Percentiles rank a stretch among this genome's conserved stretches.
Conservation (phyloP, 2,113 vertebrate species). For the Nestor notabilis region DNA sequence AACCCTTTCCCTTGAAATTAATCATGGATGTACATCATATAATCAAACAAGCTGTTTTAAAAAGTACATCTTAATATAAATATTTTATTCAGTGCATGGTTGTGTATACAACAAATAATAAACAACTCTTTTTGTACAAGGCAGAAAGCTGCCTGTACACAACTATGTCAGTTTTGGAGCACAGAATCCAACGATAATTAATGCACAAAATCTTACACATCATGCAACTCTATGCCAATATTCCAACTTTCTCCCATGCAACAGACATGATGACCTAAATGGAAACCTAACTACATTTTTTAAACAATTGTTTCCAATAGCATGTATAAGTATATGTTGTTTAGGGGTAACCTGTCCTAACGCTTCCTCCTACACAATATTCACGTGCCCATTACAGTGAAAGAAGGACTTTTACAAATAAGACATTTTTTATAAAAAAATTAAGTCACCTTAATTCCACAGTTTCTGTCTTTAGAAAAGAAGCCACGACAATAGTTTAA, state of each 20-base stretch:
- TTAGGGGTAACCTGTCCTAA: slow-evolving; percentile 85
- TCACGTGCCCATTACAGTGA: slow-evolving; percentile 89
- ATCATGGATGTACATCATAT: neutral
- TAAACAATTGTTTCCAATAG: slow-evolving; percentile 84
- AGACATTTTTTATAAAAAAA: slow-evolving; percentile 91
- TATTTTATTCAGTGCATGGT: slow-evolving; percentile 98
- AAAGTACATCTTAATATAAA: slow-evolving; percentile 92
- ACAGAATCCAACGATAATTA: slow-evolving; percentile 92
- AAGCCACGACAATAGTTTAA: slow-evolving; percentile 90
- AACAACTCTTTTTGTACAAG: slow-evolving; percentile 90
- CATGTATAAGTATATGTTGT: slow-evolving; percentile 87
- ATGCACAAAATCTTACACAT: slow-evolving; percentile 95
- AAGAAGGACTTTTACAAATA: slow-evolving; percentile 90
- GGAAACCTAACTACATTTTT: slow-evolving; percentile 84
- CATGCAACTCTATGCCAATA: slow-evolving; percentile 97
- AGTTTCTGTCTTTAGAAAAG: slow-evolving; percentile 93
- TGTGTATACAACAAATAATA: slow-evolving; percentile 99
- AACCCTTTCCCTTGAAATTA: neutral
- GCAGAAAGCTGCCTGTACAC: slow-evolving; percentile 82
- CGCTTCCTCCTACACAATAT: slow-evolving; percentile 85
- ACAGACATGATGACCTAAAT: slow-evolving; percentile 91
- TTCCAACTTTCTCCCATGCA: slow-evolving; percentile 98
- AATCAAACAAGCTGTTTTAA: slow-evolving; percentile 73
- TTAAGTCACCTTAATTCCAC: slow-evolving; percentile 93
- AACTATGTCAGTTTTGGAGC: slow-evolving; percentile 88